A percentile compares a stretch with the other conserved stretches of the same genome.
These are phyloP conservation scores for Stenotaenia linearis DNA, from an alignment of 2,888 invertebrate genomes.

Conservation along the genomic window DNA sequence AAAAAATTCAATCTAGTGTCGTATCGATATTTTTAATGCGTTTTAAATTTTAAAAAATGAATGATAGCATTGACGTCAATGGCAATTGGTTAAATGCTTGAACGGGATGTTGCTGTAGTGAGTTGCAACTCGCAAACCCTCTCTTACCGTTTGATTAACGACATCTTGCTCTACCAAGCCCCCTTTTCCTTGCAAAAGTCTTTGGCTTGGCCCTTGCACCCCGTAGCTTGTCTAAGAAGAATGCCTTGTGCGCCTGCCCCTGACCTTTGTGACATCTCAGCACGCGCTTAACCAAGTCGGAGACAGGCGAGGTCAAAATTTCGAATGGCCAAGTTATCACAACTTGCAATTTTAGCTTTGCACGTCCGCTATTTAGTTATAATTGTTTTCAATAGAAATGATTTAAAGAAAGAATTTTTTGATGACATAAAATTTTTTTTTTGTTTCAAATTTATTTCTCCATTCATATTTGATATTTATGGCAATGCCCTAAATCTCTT, in stretches of 20 bases:
- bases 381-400: background rate
- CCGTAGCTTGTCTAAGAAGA: background rate
- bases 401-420: background rate
- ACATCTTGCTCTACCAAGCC: background rate
- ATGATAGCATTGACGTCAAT: slow-evolving; percentile 2
- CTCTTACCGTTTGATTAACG: background rate
- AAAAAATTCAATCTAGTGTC: background rate
- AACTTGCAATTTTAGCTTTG: background rate
- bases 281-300: background rate
- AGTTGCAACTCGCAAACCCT: background rate
- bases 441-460: background rate
- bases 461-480: background rate
- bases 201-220: background rate
- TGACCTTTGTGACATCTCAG: slow-evolving; percentile 5
- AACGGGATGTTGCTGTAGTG: background rate
- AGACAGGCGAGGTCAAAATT: background rate
- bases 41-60: no score
- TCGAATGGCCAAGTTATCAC: background rate
- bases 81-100: background rate
- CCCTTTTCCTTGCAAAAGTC: background rate
- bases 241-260: background rate
- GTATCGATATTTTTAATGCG: background rate
- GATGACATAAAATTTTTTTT: background rate
- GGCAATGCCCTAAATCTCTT: background rate
- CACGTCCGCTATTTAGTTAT: background rate